A percentile compares a stretch with the other conserved stretches of the same genome.
Evolutionary conservation across 2,888 invertebrate species (phyloP).

Genomic region (Sicus ferrugineus): DNA sequence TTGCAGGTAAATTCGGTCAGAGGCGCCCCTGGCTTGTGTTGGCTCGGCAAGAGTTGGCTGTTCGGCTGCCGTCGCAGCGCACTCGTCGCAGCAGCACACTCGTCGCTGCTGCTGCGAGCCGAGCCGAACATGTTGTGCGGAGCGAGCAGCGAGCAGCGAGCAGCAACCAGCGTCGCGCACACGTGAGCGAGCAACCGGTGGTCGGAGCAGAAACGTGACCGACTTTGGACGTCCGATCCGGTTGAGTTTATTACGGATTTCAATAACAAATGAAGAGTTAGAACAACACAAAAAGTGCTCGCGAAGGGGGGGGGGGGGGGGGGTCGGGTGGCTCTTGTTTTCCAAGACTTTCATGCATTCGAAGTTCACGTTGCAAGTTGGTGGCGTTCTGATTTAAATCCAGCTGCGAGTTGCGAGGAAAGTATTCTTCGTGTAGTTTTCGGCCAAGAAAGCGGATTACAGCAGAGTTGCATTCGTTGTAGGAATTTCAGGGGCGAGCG

Average conservation of each 20-base stretch:
- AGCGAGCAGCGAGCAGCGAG: not conserved
- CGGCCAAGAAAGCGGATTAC: not conserved
- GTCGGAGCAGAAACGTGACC: constrained; percentile 7
- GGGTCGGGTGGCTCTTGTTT: not conserved
- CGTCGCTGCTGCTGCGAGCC: not conserved
- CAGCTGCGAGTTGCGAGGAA: not conserved
- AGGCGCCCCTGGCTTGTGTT: not conserved
- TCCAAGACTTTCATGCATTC: not conserved
- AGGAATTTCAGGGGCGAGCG: not conserved
- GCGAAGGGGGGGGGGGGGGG: too few relatives aligned
- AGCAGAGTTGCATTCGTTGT: not conserved
- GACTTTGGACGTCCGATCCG: not conserved
- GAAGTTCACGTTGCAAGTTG: not conserved
- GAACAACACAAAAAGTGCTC: not conserved
- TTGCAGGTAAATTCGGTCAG: not conserved
- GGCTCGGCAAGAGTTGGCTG: too few relatives aligned
- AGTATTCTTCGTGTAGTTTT: not conserved
- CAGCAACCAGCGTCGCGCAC: constrained; percentile 4
- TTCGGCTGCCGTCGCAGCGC: too few relatives aligned
- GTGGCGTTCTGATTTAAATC: not conserved
- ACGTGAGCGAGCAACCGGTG: constrained; percentile 2
- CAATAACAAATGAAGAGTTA: not conserved
- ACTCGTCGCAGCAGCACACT: not conserved
- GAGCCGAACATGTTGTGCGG: not conserved
- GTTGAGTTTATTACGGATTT: not conserved